Conservation (phyloP, 2,113 vertebrate species). For the Tonatia bakeri region DNA sequence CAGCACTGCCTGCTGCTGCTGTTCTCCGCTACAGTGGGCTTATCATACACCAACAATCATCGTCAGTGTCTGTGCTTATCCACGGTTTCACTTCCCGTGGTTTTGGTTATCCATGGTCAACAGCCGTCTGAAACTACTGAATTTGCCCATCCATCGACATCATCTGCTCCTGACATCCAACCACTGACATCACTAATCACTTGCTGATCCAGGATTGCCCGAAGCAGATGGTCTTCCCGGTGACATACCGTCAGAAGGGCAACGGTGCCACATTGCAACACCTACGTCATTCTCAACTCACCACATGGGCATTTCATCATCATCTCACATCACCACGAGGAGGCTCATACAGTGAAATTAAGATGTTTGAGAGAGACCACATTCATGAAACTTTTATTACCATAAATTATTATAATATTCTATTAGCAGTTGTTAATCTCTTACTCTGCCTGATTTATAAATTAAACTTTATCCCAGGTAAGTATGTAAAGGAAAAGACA, state of each 20-base stretch:
- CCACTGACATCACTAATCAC: not conserved
- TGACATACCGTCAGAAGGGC: not conserved
- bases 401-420: not conserved
- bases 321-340: not conserved
- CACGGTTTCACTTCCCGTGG: not conserved
- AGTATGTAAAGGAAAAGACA: too few species aligned
- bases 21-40: not conserved
- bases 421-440: not conserved
- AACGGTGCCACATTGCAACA: too few species aligned
- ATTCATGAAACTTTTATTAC: not conserved
- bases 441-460: not conserved
- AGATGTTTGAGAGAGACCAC: not conserved
- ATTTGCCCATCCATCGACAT: not conserved
- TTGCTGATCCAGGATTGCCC: not conserved
- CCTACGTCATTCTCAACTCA: not conserved
- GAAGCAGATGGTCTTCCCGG: not conserved
- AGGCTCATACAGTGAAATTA: not conserved
- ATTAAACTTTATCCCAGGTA: not conserved
- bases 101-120: not conserved
- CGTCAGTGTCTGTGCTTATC: not conserved
- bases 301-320: not conserved
- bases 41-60: not conserved
- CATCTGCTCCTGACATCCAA: not conserved
- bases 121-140: not conserved
- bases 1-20: not conserved